Evolutionary conservation across 2,797 vertebrate species (phyloP).

Genomic region (Zalophus californianus): DNA sequence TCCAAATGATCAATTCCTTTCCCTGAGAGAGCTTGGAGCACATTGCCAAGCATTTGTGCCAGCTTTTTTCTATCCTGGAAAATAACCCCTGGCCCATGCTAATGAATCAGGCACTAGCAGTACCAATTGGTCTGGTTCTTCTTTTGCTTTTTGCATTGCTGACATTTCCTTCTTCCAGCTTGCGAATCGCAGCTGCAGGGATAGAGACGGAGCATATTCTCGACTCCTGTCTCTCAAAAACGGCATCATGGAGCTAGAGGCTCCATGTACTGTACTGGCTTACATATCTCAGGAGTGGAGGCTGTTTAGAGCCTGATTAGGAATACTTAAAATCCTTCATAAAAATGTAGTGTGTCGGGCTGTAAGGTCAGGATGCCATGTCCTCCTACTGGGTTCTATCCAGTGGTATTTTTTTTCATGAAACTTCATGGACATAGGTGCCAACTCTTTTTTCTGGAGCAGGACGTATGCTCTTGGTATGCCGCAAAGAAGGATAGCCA

Average conservation of each 20-base stretch:
- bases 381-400: neutral
- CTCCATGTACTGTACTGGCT: neutral
- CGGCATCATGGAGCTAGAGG: conserved; percentile 1
- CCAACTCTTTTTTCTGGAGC: neutral
- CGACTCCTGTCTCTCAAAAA: conserved; percentile 60
- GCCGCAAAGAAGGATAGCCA: too few species aligned
- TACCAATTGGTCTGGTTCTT: conserved; percentile 62
- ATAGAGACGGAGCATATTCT: neutral
- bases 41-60: conserved; percentile 57
- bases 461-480: neutral
- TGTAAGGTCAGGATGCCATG: neutral
- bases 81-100: conserved; percentile 60
- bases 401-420: neutral
- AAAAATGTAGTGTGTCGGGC: neutral
- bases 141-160: conserved; percentile 57
- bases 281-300: neutral
- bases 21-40: neutral
- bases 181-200: conserved; percentile 40
- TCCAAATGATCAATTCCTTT: conserved; percentile 64
- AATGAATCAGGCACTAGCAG: conserved; percentile 65
- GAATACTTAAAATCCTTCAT: neutral
- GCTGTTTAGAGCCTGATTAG: neutral
- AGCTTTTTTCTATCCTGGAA: conserved; percentile 30
- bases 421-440: neutral
- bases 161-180: conserved; percentile 74